A percentile compares a stretch with the other conserved stretches of the same genome.
Conservation (phyloP, 2,888 invertebrate species). For the Pachydiplax longipennis region DNA sequence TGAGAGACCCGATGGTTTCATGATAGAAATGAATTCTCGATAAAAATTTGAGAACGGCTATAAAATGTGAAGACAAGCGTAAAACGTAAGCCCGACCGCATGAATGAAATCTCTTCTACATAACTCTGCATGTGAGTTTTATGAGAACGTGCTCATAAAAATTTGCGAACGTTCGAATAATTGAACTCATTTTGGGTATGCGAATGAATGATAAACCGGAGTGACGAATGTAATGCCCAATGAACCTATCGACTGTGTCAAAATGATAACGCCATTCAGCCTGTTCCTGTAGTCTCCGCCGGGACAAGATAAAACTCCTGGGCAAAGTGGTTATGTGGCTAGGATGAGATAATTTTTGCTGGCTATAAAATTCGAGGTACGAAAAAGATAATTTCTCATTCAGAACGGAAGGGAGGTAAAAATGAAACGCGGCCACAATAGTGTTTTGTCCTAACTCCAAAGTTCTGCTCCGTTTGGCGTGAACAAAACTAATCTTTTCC, state of each 20-base stretch:
- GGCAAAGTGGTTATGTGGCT: not conserved
- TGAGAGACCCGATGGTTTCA: no score
- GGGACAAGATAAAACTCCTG: not conserved
- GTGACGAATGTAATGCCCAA: not conserved
- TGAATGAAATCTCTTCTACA: no score
- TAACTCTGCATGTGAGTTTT: no score
- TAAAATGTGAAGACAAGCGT: no score
- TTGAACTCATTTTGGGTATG: no score
- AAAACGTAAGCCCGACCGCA: no score
- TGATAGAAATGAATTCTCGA: no score
- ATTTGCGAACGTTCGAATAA: no score
- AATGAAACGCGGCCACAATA: conserved; percentile 23
- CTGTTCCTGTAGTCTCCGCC: not conserved
- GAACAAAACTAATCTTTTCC: conserved; percentile 33
- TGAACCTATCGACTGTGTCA: not conserved
- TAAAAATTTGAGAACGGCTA: no score
- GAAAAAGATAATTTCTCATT: conserved; percentile 33
- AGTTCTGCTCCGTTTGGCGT: conserved; percentile 31
- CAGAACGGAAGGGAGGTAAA: conserved; percentile 5
- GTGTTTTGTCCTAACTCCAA: conserved; percentile 1
- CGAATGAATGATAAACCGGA: not conserved
- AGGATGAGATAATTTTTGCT: conserved; percentile 2
- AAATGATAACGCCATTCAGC: not conserved
- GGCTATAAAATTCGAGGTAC: not conserved
- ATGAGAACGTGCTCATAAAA: no score